These are phyloP conservation scores for Microcebus jonahi DNA, from an alignment of 2,113 vertebrate species.

Conservation along the genomic window DNA sequence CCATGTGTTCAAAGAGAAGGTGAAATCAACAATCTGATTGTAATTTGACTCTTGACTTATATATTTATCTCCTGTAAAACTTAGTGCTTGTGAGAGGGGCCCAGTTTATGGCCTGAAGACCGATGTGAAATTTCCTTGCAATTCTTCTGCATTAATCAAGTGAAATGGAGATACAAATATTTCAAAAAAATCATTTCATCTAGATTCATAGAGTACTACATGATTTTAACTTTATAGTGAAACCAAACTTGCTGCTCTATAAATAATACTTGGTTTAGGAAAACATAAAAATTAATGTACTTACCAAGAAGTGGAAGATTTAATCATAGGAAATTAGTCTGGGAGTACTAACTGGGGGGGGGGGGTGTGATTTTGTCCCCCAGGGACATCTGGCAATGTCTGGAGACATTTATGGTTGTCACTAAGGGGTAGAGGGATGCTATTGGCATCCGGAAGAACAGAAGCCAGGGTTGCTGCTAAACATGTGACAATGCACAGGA, in stretches of 20 bases:
- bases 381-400: accelerated
- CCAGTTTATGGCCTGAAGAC: neutral
- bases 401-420: neutral
- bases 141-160: neutral
- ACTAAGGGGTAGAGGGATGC: neutral
- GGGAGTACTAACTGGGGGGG: neutral
- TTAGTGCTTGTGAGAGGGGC: neutral
- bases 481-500: neutral
- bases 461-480: neutral
- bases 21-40: neutral
- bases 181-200: neutral
- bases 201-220: neutral
- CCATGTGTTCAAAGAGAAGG: neutral
- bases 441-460: neutral
- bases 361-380: neutral
- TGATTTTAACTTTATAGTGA: constrained; percentile 26
- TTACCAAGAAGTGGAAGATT: neutral
- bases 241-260: neutral
- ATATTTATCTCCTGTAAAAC: neutral
- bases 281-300: neutral
- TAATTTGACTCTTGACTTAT: neutral
- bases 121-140: neutral
- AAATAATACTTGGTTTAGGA: neutral
- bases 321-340: neutral
- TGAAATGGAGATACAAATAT: neutral